These are phyloP conservation scores for Leucoraja ocellata DNA, from an alignment of 2,797 vertebrate species.

Conservation along the genomic window DNA sequence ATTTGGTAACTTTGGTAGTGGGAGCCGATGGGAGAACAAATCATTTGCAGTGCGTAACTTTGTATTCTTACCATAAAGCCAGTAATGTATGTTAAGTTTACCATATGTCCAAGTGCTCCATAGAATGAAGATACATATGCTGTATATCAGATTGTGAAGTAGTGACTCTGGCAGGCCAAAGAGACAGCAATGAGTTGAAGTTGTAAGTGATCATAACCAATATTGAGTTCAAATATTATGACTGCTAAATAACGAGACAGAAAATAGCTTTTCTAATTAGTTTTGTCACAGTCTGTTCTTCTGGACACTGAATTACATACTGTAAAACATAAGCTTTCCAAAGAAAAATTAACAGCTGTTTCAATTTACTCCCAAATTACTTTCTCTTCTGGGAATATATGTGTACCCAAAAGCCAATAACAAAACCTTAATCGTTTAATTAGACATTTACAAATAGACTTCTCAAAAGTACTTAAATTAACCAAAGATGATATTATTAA, in stretches of 20 bases:
- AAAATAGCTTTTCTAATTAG: slow-evolving; percentile 49
- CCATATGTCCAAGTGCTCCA: neutral
- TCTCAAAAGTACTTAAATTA: neutral
- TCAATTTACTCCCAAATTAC: slow-evolving; percentile 54
- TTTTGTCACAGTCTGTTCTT: slow-evolving; percentile 46
- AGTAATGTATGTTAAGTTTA: neutral
- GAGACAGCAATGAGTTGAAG: neutral
- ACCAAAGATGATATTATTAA: neutral
- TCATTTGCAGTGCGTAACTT: neutral
- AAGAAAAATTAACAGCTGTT: slow-evolving; percentile 53
- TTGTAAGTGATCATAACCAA: neutral
- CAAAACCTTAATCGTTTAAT: neutral
- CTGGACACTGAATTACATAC: slow-evolving; percentile 49
- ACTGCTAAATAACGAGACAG: slow-evolving; percentile 42
- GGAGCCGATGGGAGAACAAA: neutral
- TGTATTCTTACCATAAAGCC: neutral
- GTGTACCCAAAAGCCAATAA: neutral
- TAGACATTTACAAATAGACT: neutral
- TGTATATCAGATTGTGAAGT: slow-evolving; percentile 7
- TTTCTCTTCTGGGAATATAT: slow-evolving; percentile 42
- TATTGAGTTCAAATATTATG: slow-evolving; percentile 46
- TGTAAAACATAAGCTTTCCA: slow-evolving; percentile 46
- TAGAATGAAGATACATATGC: neutral
- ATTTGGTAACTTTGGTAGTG: no score
- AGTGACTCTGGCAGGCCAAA: neutral